Base-by-base conservation (phyloP, 2,113 vertebrate genomes). In the Irena cyanogastra region DNA sequence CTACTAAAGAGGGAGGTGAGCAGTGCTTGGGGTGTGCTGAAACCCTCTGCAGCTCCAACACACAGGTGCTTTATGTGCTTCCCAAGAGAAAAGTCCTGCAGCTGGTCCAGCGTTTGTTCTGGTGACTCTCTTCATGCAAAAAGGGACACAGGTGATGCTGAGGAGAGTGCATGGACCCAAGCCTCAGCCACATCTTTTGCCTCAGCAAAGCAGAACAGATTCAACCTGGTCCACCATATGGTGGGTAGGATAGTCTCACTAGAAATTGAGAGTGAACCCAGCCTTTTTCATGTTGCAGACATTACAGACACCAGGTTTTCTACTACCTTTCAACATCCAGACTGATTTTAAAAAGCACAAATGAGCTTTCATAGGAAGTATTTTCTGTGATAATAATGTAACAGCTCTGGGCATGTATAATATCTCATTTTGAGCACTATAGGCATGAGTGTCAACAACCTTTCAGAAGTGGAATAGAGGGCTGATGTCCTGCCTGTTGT, bases 391-490 rank as follows among this genome's bases (percentile, higher is more conserved):
- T 4, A 66, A 37, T 22, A n/a, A n/a, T n/a, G n/a, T n/a, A 20
- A 65, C 23, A 68, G 11, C 7, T 44, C 39, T 65, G n/a, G 20
- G 17, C 5, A 8, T 7, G 13, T 56, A 31, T 28, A 23, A 19
- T 33, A 42, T 13, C 44, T 78, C 3, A 61, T 61, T 72, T 15
- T 69, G 24, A 69, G 45, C 8, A 19, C 12, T 28, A 13, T 6
- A 69, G n/a, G 9, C 18, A 27, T 0, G 0, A 12, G 2, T 49
- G 11, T 23, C 33, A 42, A 22, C 7, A 90, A 1, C 17, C 27
- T 37, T 79, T 85, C 23, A 60, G n/a, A 54, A 35, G 52, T 16
- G 37, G 28, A 33, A 10, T 42, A n/a, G 49, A 11, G 31, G 47
- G 5, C 49, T 66, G 50, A 59, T 39, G n/a, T 75, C 21, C 15